Base-by-base conservation (phyloP, 2,888 invertebrate species). In the Camponotus fellah region DNA sequence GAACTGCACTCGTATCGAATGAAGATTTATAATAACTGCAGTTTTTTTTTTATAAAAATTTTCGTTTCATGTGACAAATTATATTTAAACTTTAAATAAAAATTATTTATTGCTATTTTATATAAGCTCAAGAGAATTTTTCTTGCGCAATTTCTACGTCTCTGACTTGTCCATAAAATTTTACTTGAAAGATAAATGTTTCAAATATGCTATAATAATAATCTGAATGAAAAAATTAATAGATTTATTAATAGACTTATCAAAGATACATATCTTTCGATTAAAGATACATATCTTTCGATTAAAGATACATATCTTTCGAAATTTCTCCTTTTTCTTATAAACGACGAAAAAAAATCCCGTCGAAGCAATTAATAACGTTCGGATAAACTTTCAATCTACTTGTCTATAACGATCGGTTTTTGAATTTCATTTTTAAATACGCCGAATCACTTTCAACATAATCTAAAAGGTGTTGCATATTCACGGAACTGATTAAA, bases 401-500 rank as follows among this genome's bases (percentile, higher is more conserved):
- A 12, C 14, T 32, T 40, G 58, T 34, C 46, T 64, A 43, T 62
- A 64, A 75, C 9, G 65, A 76, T 40, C 5, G 40, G 43, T 77
- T 34, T 9, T 12, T 14, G 26, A 53, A 58, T 53, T 10, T 37
- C 40, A 71, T 68, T 17, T 46, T 4, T 46, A 14, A 46, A 46
- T 66, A 14, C 0, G 9, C 8, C 32, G 12, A 71, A 46, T 71
- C 56, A n/a, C 8, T 68, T 56, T 21, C 60, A 17, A 46, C 43
- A 79, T 79, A 43, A 37, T 14, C 46, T 46, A 60, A 80, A 62
- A 43, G 9, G 17, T 21, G 17, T 60, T 46, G 60, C 37, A 21
- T 62, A 80, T 71, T 72, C 46, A 26, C 43, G 60, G 17, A 69
- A 58, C 34, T 10, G 46, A 80, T 80, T 80, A 80, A 80, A 80